phyloP scores from a whole-genome alignment of 2,797 vertebrate genomes.

The Myoxocephalus aenaeus region DNA sequence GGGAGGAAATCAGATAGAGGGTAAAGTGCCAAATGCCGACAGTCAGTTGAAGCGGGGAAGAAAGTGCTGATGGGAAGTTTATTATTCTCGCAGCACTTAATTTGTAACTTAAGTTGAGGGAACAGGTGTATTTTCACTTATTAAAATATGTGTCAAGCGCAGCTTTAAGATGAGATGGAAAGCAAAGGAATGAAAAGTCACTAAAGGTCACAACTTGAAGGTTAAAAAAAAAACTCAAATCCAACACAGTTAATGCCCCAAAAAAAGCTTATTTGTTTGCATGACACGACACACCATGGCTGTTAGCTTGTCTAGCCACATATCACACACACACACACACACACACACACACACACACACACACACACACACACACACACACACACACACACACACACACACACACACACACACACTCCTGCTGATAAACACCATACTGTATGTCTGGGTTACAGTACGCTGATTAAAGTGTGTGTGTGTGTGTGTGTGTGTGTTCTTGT shows the following conservation, averaged over 20 bases:
- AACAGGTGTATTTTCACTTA: neutral
- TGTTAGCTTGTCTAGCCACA: no score
- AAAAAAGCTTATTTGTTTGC: neutral
- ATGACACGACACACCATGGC: neutral
- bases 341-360: neutral
- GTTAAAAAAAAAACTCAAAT: no score
- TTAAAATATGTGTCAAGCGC: neutral
- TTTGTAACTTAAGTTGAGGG: neutral
- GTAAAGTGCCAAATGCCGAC: neutral
- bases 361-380: neutral
- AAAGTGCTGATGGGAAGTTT: neutral
- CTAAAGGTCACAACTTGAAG: neutral
- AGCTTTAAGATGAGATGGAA: neutral
- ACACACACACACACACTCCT: neutral
- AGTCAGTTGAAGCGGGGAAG: neutral
- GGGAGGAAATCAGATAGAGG: neutral
- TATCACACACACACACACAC: no score
- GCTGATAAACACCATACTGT: neutral
- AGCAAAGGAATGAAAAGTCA: neutral
- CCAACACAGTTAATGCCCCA: neutral
- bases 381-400: no score
- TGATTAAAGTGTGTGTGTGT: conserved; percentile 64
- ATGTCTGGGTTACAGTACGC: conserved; percentile 21
- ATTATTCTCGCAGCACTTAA: neutral
- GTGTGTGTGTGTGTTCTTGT: conserved; percentile 43